A percentile compares a stretch with the other conserved stretches of the same genome.
These are phyloP conservation scores for Scaptomyza polygonia DNA, from an alignment of 2,888 invertebrate genomes.

Conservation along the genomic window DNA sequence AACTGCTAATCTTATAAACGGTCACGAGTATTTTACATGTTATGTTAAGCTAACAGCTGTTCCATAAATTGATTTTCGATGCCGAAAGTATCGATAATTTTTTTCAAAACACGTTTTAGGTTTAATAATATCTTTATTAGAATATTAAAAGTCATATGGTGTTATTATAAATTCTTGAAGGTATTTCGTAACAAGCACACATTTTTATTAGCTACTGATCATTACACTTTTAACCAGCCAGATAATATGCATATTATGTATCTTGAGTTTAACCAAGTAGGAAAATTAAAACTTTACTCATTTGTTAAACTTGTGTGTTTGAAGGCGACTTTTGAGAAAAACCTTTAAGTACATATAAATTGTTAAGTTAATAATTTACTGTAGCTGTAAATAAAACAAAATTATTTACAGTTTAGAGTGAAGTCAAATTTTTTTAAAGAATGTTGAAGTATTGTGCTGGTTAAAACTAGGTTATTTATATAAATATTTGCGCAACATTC, in stretches of 20 bases:
- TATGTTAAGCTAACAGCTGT: conserved; percentile 10
- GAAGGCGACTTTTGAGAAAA: conserved; percentile 33
- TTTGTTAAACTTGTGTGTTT: conserved; percentile 8
- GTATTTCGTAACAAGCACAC: conserved; percentile 75
- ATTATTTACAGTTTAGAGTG: conserved; percentile 69
- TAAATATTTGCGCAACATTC: conserved; percentile 25
- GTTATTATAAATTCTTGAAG: conserved; percentile 75
- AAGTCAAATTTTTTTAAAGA: conserved; percentile 35
- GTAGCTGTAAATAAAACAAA: conserved; percentile 62
- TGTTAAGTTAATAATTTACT: conserved; percentile 34
- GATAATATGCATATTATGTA: conserved; percentile 51
- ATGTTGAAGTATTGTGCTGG: conserved; percentile 29
- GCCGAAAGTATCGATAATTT: conserved; percentile 8
- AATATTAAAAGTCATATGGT: conserved; percentile 77
- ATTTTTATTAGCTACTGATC: conserved; percentile 43
- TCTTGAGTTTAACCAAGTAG: conserved; percentile 57
- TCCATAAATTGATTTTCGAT: not conserved
- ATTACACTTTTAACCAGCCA: conserved; percentile 27
- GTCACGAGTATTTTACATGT: too few species aligned
- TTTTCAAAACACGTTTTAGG: conserved; percentile 38
- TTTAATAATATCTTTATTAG: conserved; percentile 78
- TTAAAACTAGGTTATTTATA: conserved; percentile 36
- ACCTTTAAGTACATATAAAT: conserved; percentile 45
- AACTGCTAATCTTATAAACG: not conserved
- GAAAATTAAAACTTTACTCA: conserved; percentile 24